These are phyloP conservation scores for Littorina saxatilis DNA, from an alignment of 1,140 invertebrate species.

Conservation along the genomic window DNA sequence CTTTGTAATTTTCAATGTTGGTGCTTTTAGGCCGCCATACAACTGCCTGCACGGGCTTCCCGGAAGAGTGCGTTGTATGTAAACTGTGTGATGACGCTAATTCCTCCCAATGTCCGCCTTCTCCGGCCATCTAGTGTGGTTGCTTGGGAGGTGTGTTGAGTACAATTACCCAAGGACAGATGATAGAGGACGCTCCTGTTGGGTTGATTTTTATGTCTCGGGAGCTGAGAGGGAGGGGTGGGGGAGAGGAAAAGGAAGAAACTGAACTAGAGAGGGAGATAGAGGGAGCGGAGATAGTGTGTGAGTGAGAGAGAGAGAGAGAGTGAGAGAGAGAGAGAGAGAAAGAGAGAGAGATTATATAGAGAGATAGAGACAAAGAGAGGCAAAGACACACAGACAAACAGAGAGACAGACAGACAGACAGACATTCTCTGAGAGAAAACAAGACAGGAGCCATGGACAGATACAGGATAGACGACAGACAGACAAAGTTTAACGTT, in stretches of 20 bases:
- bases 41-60: too few species aligned
- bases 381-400: neutral
- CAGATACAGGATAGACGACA: neutral
- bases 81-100: too few species aligned
- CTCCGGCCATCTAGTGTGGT: too few species aligned
- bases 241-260: neutral
- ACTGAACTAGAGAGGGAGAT: neutral
- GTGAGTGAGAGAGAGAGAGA: neutral
- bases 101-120: too few species aligned
- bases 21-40: too few species aligned
- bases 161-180: too few species aligned
- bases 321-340: slow-evolving; percentile 6
- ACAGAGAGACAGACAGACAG: neutral
- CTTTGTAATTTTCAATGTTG: too few species aligned
- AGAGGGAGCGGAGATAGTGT: neutral
- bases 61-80: too few species aligned
- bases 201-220: too few species aligned
- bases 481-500: neutral
- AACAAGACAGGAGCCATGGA: neutral
- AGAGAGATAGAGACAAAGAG: too few species aligned
- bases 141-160: too few species aligned
- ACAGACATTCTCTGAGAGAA: neutral
- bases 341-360: neutral
- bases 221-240: neutral
- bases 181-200: too few species aligned